Base-by-base conservation (phyloP, 1,140 invertebrate genomes). In the Ostrea edulis region DNA sequence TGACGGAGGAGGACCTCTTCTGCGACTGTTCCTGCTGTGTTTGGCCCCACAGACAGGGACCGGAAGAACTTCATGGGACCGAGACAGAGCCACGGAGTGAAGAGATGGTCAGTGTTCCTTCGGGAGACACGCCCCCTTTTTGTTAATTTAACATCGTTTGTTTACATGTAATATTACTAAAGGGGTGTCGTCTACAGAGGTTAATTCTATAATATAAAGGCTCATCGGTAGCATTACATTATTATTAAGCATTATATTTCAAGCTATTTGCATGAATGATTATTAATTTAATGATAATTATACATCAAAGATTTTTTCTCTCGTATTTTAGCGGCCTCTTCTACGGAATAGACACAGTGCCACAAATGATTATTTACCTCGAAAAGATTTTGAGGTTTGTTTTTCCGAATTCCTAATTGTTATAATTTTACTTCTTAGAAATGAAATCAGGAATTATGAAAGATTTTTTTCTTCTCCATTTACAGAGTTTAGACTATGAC, bases 401-500 rank as follows among this genome's bases (percentile, higher is more conserved):
- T 11, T 77, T 25, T 29, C 8, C 25, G 14, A 29, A 77, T 9
- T 25, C 29, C 35, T 5, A 35, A 12, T 35, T 77, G 65, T 29
- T n/a, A 20, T 62, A 62, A 44, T 44, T 44, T 44, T 44, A 1
- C 5, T 44, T 44, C 35, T 44, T 44, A 44, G 35, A 44, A 5
- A 44, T 44, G 5, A 5, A 44, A 35, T 77, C 22, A 29, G 4
- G 35, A 77, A 29, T 35, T 5, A 25, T 17, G 29, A 25, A 11
- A 29, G 8, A 11, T 11, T 35, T 29, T 35, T 9, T 77, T 25
- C n/a, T 29, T 71, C 55, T 29, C 3, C 55, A 20, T 77, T 77
- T 44, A 29, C 2, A 77, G 68, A 77, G 68, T 35, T 77, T 77
- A 77, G 68, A 77, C 68, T 77, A 77, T 77, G 68, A 77, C 29